Base-by-base conservation (phyloP, 2,888 invertebrate genomes). In the Ophioninae sp. region DNA sequence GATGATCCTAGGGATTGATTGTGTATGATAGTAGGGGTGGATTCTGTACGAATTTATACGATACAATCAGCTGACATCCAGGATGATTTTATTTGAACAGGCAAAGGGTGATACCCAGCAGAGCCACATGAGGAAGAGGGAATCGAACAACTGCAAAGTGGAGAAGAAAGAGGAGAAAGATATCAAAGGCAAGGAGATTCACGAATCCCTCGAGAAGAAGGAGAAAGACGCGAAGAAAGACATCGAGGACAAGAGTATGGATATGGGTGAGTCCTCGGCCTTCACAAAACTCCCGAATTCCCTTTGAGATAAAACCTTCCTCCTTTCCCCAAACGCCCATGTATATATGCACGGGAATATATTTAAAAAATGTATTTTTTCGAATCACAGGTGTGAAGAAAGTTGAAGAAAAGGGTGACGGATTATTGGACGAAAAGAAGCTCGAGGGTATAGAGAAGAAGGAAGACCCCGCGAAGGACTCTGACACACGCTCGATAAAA, bases 401-500 rank as follows among this genome's bases (percentile, higher is more conserved):
- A 81, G 2, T 93, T 7, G 92, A 92, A 13, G 91, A 92, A 73
- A 90, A 44, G 23, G 90, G 89, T 5, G 84, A 82, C 2, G 84
- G 81, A 7, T 85, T 91, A 77, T 72, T 83, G 0, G 94, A 94
- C 39, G 94, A 93, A 72, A 94, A 94, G 72, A 94, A 93, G 41
- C 93, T 93, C 6, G 90, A 93, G 0, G 93, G 92, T 0, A 91
- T 89, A 13, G 94, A 93, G 22, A 93, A 91, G 79, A 93, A 93
- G 77, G 93, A 92, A 20, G 93, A 91, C n/a, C 82, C 88, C 0
- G 81, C 88, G 6, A 91, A 93, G 80, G 92, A 93, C 69, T 88
- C 90, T 0, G 93, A 93, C 71, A 87, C 94, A 0, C 92, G 93
- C 64, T 94, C 94, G 7, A 94, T 94, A 8, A 95, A 95, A 86